These are phyloP conservation scores for Limnephilus rhombicus DNA, from an alignment of 2,888 invertebrate genomes.

Conservation along the genomic window DNA sequence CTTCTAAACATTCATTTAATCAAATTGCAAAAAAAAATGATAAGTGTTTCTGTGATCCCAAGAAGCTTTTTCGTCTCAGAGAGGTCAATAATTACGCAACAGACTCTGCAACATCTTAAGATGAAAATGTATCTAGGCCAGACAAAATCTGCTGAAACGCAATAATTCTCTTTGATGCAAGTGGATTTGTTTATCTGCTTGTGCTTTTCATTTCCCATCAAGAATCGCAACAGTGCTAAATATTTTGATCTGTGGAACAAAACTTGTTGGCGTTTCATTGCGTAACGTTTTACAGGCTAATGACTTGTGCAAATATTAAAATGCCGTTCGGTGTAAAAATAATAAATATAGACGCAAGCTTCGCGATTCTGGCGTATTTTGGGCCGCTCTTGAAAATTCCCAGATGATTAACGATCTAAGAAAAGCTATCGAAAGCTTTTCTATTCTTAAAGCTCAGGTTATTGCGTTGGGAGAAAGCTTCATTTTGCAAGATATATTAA, in stretches of 20 bases:
- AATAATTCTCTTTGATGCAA: neutral
- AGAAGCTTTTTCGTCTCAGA: neutral
- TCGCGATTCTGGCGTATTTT: neutral
- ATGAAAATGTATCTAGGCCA: constrained; percentile 1
- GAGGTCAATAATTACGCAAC: neutral
- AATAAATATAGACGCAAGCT: neutral
- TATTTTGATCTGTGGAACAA: neutral
- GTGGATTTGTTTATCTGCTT: neutral
- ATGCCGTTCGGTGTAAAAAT: neutral
- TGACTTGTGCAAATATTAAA: neutral
- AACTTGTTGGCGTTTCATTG: neutral
- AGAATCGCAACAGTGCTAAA: neutral
- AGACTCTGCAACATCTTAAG: neutral
- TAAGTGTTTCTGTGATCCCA: neutral
- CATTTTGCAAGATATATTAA: neutral
- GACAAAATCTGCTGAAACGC: neutral
- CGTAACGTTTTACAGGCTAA: neutral
- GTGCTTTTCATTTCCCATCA: neutral
- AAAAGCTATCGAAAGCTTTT: neutral
- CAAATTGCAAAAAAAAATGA: neutral
- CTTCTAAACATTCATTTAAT: neutral
- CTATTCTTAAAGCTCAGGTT: neutral
- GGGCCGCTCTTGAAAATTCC: neutral
- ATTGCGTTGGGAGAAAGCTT: neutral
- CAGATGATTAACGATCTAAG: neutral